These are phyloP conservation scores for Gila robusta DNA, from an alignment of 2,797 vertebrate genomes.

Conservation along the genomic window DNA sequence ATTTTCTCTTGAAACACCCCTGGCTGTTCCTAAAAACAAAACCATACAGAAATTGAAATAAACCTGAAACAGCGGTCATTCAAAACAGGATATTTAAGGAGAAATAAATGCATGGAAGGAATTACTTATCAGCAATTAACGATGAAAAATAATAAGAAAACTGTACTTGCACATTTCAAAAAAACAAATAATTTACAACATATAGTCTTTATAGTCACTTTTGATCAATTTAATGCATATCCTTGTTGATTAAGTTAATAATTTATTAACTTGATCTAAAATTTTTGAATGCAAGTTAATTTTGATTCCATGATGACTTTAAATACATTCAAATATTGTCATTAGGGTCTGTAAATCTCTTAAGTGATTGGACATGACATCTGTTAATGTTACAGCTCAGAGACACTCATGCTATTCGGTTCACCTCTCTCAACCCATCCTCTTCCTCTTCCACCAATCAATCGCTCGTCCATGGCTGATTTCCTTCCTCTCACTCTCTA, in stretches of 20 bases:
- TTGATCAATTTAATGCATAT: not conserved
- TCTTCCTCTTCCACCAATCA: conserved; percentile 71
- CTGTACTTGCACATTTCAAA: not conserved
- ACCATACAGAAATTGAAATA: not conserved
- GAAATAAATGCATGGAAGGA: not conserved
- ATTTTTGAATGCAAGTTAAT: not conserved
- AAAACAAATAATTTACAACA: not conserved
- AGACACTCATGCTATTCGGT: not conserved
- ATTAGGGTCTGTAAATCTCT: not conserved
- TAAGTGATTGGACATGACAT: not conserved
- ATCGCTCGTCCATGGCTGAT: conserved; percentile 74
- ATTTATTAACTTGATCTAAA: too few relatives aligned
- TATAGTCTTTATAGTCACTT: not conserved
- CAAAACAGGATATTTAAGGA: not conserved
- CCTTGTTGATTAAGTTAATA: not conserved
- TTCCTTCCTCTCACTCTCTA: conserved; percentile 58
- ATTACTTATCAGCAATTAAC: not conserved
- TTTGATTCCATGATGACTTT: not conserved
- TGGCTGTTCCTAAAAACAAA: conserved; percentile 7
- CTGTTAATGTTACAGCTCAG: not conserved
- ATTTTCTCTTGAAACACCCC: conserved; percentile 11
- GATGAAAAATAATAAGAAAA: not conserved
- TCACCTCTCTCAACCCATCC: conserved; percentile 26
- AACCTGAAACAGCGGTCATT: not conserved
- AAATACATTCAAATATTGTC: not conserved